Percentiles rank a stretch among this genome's conserved stretches.
These are phyloP conservation scores for Pollachius pollachius DNA, from an alignment of 2,113 vertebrate species.

Conservation along the genomic window DNA sequence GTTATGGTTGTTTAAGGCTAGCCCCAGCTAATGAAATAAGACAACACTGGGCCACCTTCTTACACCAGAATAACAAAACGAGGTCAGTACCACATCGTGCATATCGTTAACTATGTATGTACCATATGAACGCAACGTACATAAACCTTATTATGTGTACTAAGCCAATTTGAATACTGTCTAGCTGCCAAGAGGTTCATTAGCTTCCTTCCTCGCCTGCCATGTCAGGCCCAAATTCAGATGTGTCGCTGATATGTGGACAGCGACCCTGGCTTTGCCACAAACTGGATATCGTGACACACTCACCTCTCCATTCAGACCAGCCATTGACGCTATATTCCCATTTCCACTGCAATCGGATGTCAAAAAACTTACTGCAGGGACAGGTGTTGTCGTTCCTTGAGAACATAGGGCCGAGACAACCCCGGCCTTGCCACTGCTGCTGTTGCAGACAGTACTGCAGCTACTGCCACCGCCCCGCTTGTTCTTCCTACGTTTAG, in stretches of 20 bases:
- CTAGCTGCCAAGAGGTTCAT: slow-evolving; percentile 14
- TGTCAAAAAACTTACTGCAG: slow-evolving; percentile 70
- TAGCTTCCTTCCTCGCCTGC: slow-evolving; percentile 39
- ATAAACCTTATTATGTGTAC: too few relatives aligned
- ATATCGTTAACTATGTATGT: too few relatives aligned
- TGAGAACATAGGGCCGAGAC: slow-evolving; percentile 75
- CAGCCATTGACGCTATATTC: slow-evolving; percentile 61
- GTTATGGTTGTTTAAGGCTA: too few relatives aligned
- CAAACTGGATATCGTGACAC: slow-evolving; percentile 19
- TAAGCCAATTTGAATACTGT: background rate
- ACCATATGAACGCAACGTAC: too few relatives aligned
- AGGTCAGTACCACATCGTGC: too few relatives aligned
- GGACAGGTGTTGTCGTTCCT: slow-evolving; percentile 66
- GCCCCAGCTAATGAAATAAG: too few relatives aligned
- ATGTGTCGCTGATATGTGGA: slow-evolving; percentile 52
- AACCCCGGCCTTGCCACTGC: slow-evolving; percentile 80
- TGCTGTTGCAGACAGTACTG: slow-evolving; percentile 73
- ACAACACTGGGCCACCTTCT: too few relatives aligned
- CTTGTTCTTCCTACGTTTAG: slow-evolving; percentile 96
- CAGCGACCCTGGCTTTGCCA: slow-evolving; percentile 26
- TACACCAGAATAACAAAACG: too few relatives aligned
- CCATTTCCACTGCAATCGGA: slow-evolving; percentile 56
- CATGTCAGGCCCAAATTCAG: slow-evolving; percentile 51
- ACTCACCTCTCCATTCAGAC: slow-evolving; percentile 78
- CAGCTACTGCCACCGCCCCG: slow-evolving; percentile 86